phyloP scores from a whole-genome alignment of 2,113 vertebrate genomes.

The Lynx canadensis region DNA sequence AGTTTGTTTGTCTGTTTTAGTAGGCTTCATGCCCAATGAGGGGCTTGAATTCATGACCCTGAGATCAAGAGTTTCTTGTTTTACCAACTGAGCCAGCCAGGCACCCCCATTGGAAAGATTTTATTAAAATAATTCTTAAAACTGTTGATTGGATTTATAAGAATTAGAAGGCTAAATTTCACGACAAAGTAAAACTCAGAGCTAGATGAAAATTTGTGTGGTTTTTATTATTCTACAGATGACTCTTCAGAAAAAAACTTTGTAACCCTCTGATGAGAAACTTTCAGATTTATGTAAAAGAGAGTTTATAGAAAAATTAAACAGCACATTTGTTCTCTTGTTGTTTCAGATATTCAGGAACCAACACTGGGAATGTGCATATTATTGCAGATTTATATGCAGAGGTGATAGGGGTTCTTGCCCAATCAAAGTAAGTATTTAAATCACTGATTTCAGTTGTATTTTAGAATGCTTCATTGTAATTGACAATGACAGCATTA shows the following conservation, averaged over 20 bases:
- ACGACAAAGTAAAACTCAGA: background rate
- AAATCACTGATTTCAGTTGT: background rate
- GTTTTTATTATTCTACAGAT: constrained; percentile 18
- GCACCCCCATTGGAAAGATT: background rate
- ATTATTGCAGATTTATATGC: constrained; percentile 99
- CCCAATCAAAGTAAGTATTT: constrained; percentile 96
- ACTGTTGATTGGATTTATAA: background rate
- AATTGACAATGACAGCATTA: background rate
- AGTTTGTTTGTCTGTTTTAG: background rate
- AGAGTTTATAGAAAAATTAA: background rate
- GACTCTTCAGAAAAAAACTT: background rate
- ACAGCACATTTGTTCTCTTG: background rate
- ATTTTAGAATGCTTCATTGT: background rate
- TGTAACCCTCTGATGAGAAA: background rate
- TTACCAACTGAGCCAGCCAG: background rate
- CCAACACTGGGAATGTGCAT: constrained; percentile 99
- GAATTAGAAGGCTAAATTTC: constrained; percentile 32
- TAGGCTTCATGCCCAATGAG: background rate
- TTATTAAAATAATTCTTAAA: constrained; percentile 52
- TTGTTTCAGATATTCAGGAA: constrained; percentile 94
- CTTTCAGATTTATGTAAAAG: background rate
- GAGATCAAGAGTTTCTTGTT: background rate
- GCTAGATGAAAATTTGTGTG: background rate
- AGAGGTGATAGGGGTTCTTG: constrained; percentile 98
- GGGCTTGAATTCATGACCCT: background rate